A percentile compares a stretch with the other conserved stretches of the same genome.
Conservation (phyloP, 2,113 vertebrate species). For the Puntigrus tetrazona region DNA sequence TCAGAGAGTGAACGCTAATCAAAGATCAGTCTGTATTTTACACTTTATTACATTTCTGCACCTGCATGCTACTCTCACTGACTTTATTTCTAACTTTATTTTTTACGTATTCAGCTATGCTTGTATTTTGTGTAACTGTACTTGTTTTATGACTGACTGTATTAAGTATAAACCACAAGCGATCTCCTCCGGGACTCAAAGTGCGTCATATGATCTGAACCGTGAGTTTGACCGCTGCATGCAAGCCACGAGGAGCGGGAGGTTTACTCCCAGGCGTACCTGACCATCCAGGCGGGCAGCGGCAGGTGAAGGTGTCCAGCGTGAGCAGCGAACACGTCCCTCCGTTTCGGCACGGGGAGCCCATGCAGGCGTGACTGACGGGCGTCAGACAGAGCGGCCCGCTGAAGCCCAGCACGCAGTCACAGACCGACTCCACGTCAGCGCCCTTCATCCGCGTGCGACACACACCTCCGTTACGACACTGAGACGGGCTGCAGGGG, state of each 20-base stretch:
- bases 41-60: too few relatives aligned
- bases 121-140: too few relatives aligned
- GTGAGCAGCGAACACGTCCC: constrained; percentile 84
- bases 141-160: too few relatives aligned
- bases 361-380: constrained; percentile 79
- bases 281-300: constrained; percentile 91
- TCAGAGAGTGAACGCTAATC: too few relatives aligned
- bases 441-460: constrained; percentile 61
- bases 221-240: neutral
- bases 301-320: constrained; percentile 82
- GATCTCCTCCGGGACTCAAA: too few relatives aligned
- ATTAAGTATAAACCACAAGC: too few relatives aligned
- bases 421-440: constrained; percentile 76
- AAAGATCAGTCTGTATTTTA: too few relatives aligned
- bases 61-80: too few relatives aligned
- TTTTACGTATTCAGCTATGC: too few relatives aligned
- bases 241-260: neutral
- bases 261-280: constrained; percentile 70
- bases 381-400: constrained; percentile 84
- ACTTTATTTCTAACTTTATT: too few relatives aligned
- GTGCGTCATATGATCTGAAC: too few relatives aligned
- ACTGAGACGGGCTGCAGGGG: constrained; percentile 82
- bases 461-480: constrained; percentile 84
- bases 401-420: constrained; percentile 82
- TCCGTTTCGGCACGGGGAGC: constrained; percentile 87